Conservation (phyloP, 2,888 invertebrate genomes). For the Hipparchia sbordonii region DNA sequence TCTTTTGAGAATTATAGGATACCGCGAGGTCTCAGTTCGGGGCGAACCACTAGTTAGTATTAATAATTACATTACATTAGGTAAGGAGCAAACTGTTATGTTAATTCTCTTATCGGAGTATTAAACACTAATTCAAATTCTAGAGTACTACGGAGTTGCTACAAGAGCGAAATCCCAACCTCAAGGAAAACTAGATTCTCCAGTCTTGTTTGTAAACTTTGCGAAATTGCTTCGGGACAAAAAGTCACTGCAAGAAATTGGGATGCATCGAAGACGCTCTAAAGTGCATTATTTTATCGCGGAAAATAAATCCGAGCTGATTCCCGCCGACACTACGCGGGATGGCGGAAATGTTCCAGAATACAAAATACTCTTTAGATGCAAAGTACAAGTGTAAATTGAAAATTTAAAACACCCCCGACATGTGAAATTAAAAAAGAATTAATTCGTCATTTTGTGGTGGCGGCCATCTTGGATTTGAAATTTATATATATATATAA, state of each 20-base stretch:
- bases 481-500: too few species aligned
- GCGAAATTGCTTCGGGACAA: slow-evolving; percentile 29
- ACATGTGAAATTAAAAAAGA: too few species aligned
- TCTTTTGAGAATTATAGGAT: too few species aligned
- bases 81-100: too few species aligned
- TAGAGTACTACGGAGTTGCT: neutral
- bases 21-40: too few species aligned
- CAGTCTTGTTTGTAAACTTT: slow-evolving; percentile 26
- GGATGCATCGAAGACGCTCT: slow-evolving; percentile 47
- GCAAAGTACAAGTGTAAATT: neutral
- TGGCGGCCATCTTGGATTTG: too few species aligned
- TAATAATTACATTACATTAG: too few species aligned
- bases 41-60: too few species aligned
- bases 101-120: too few species aligned
- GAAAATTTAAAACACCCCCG: too few species aligned
- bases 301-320: slow-evolving; percentile 43
- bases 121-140: too few species aligned
- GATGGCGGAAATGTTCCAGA: slow-evolving; percentile 29
- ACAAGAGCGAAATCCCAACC: neutral
- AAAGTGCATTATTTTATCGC: slow-evolving; percentile 51
- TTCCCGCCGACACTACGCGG: slow-evolving; percentile 18
- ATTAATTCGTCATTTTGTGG: too few species aligned
- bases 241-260: slow-evolving; percentile 23
- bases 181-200: slow-evolving; percentile 1
- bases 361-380: neutral